Conservation (phyloP, 2,797 vertebrate species). For the Chromobotia macracanthus region DNA sequence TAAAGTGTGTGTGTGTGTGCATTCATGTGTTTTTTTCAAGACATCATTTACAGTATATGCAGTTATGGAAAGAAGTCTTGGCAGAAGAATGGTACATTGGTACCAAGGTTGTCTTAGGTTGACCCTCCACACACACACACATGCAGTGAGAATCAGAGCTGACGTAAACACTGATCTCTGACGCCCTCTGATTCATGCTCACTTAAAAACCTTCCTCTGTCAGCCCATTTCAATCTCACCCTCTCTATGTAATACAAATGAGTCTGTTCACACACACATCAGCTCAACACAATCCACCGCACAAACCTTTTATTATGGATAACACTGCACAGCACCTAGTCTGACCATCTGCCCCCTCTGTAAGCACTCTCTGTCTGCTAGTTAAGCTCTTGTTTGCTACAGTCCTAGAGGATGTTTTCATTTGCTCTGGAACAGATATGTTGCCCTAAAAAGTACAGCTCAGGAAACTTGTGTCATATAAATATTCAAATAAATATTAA, state of each 20-base stretch:
- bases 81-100: neutral
- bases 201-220: conserved; percentile 30
- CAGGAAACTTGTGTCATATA: neutral
- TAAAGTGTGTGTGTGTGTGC: neutral
- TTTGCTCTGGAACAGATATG: no score
- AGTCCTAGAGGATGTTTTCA: neutral
- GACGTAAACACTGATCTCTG: conserved; percentile 41
- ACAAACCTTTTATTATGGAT: conserved; percentile 12
- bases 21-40: neutral
- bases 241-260: neutral
- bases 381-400: conserved; percentile 8
- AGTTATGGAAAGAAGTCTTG: neutral
- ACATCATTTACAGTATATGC: neutral
- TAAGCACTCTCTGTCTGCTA: neutral
- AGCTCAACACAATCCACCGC: neutral
- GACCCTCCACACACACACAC: neutral
- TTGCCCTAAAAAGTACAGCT: neutral
- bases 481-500: neutral
- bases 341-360: conserved; percentile 16
- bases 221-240: conserved; percentile 23
- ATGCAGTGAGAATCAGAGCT: neutral
- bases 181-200: conserved; percentile 40
- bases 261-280: neutral
- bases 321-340: neutral
- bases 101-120: neutral